Conservation (phyloP, 2,797 vertebrate genomes). For the Diceros bicornis region DNA sequence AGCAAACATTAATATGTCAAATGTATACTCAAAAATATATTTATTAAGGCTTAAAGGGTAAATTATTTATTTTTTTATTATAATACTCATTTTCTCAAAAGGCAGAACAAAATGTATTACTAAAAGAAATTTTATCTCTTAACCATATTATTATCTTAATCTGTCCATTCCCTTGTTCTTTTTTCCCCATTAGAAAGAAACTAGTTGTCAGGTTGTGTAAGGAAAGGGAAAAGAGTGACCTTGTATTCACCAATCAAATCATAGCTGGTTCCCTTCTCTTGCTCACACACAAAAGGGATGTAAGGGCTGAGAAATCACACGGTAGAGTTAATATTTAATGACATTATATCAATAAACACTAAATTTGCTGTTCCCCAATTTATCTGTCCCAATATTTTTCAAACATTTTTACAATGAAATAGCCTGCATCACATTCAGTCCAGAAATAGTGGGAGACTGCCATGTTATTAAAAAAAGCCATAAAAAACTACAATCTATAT, state of each 20-base stretch:
- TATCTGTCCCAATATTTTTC: background rate
- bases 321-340: background rate
- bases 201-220: slow-evolving; percentile 25
- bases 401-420: slow-evolving; percentile 15
- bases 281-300: background rate
- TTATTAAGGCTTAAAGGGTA: slow-evolving; percentile 33
- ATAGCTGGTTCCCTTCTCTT: background rate
- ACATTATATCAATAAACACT: background rate
- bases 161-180: background rate
- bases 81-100: slow-evolving; percentile 31
- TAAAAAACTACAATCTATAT: background rate
- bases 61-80: slow-evolving; percentile 31
- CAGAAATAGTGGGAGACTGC: background rate
- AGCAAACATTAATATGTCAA: slow-evolving; percentile 45
- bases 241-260: background rate
- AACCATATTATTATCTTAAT: background rate
- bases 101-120: slow-evolving; percentile 29
- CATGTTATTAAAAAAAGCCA: background rate
- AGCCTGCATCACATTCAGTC: background rate
- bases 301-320: background rate
- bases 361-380: background rate
- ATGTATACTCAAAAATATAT: slow-evolving; percentile 50
- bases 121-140: slow-evolving; percentile 15
- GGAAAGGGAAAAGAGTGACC: background rate
- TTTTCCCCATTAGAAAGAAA: slow-evolving; percentile 44